phyloP scores from a whole-genome alignment of 2,797 vertebrate genomes.

The Karalla daura region DNA sequence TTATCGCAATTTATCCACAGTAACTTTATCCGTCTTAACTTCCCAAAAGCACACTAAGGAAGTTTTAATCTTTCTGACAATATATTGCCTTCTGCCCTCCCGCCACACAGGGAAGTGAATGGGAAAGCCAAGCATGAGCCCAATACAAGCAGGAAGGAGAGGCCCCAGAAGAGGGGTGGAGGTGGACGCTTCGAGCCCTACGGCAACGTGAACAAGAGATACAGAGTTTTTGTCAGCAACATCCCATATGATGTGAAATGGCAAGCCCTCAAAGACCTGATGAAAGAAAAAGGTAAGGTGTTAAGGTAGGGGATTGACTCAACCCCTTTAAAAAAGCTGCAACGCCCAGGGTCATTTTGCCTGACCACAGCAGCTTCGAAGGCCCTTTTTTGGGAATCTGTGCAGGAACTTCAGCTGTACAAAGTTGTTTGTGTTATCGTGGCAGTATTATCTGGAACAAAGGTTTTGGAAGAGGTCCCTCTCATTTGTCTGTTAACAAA shows the following conservation, averaged over 20 bases:
- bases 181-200: constrained; percentile 94
- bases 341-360: constrained; percentile 50
- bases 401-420: constrained; percentile 34
- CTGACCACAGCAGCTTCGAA: constrained; percentile 53
- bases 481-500: constrained; percentile 44
- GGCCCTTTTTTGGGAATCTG: constrained; percentile 30
- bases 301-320: constrained; percentile 10
- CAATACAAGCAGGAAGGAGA: constrained; percentile 88
- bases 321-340: constrained; percentile 16
- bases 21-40: too few relatives aligned
- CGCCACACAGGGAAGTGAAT: constrained; percentile 83
- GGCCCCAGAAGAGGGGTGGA: constrained; percentile 91
- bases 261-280: constrained; percentile 97
- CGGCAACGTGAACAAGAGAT: constrained; percentile 86
- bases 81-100: background rate
- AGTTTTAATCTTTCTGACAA: background rate
- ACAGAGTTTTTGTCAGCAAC: constrained; percentile 97
- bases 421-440: constrained; percentile 42
- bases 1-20: too few relatives aligned
- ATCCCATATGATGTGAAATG: constrained; percentile 98
- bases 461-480: constrained; percentile 41
- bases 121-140: constrained; percentile 88
- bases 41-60: too few relatives aligned
- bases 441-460: constrained; percentile 46
- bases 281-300: constrained; percentile 97